Conservation (phyloP, 1,140 invertebrate species). For the Prorops nasuta region DNA sequence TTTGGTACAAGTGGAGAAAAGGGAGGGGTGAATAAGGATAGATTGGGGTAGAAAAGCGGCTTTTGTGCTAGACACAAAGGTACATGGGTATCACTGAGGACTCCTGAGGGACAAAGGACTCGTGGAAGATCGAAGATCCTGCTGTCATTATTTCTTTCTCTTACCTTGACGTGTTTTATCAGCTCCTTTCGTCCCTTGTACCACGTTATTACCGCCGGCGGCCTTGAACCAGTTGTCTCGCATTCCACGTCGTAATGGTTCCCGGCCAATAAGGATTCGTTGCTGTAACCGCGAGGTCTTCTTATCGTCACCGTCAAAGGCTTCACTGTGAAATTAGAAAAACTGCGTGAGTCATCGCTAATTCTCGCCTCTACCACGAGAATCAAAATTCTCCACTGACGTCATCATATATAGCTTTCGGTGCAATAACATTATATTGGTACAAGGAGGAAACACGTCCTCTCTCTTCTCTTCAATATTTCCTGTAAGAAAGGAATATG, state of each 20-base stretch:
- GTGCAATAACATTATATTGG: too few species aligned
- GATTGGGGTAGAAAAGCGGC: slow-evolving; percentile 1
- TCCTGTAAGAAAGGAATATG: too few species aligned
- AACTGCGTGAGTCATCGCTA: not conserved
- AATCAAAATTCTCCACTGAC: too few species aligned
- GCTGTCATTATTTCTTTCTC: slow-evolving; percentile 18
- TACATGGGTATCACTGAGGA: slow-evolving; percentile 1
- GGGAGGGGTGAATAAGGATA: slow-evolving; percentile 1
- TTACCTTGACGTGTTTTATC: slow-evolving; percentile 73
- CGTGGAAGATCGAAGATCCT: not conserved
- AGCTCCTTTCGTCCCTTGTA: slow-evolving; percentile 75
- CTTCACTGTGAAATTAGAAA: slow-evolving; percentile 63
- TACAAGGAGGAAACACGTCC: too few species aligned
- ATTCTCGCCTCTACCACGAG: too few species aligned
- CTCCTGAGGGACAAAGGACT: not conserved
- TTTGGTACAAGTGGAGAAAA: slow-evolving; percentile 8
- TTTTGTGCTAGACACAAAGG: slow-evolving; percentile 17
- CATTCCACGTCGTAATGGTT: slow-evolving; percentile 77
- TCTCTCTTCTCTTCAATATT: too few species aligned
- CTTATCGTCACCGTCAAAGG: slow-evolving; percentile 74
- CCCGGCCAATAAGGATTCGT: slow-evolving; percentile 66
- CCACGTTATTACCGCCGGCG: slow-evolving; percentile 84
- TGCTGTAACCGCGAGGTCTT: slow-evolving; percentile 50
- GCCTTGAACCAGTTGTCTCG: slow-evolving; percentile 78
- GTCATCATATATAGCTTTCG: too few species aligned